phyloP scores from a whole-genome alignment of 2,888 invertebrate species.

The Trisateles emortualis region DNA sequence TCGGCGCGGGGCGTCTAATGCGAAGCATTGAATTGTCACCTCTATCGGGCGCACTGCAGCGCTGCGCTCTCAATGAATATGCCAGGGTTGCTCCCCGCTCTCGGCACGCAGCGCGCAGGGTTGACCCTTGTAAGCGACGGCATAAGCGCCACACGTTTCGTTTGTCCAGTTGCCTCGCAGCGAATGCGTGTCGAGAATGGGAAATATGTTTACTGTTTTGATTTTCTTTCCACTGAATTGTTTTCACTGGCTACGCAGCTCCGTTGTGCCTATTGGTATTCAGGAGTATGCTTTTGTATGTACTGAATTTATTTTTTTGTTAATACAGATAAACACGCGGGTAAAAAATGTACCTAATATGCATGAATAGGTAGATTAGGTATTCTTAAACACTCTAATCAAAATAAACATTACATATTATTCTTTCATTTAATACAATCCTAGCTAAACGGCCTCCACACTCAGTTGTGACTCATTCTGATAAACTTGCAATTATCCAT shows the following conservation, averaged over 20 bases:
- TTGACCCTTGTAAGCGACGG: background rate
- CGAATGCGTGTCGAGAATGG: conserved; percentile 5
- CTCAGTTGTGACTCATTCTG: too few relatives aligned
- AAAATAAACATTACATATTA: too few relatives aligned
- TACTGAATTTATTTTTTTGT: too few relatives aligned
- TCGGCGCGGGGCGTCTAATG: conserved; percentile 29
- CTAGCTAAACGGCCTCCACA: too few relatives aligned
- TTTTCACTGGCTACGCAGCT: conserved; percentile 3
- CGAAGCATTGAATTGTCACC: conserved; percentile 41
- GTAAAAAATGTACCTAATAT: too few relatives aligned
- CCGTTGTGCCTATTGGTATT: background rate
- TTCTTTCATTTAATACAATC: too few relatives aligned
- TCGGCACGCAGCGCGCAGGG: background rate
- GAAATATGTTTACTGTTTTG: background rate
- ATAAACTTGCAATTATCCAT: too few relatives aligned
- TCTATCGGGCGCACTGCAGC: too few relatives aligned
- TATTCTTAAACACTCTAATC: too few relatives aligned
- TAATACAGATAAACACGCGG: too few relatives aligned
- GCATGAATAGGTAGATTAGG: too few relatives aligned
- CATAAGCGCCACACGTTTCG: conserved; percentile 16
- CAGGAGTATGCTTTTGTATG: too few relatives aligned
- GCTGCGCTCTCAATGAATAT: conserved; percentile 25
- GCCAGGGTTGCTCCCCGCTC: conserved; percentile 25
- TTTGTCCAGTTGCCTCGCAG: conserved; percentile 14
- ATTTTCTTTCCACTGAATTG: conserved; percentile 8